phyloP scores from a whole-genome alignment of 2,113 vertebrate species.

The Grus americana region DNA sequence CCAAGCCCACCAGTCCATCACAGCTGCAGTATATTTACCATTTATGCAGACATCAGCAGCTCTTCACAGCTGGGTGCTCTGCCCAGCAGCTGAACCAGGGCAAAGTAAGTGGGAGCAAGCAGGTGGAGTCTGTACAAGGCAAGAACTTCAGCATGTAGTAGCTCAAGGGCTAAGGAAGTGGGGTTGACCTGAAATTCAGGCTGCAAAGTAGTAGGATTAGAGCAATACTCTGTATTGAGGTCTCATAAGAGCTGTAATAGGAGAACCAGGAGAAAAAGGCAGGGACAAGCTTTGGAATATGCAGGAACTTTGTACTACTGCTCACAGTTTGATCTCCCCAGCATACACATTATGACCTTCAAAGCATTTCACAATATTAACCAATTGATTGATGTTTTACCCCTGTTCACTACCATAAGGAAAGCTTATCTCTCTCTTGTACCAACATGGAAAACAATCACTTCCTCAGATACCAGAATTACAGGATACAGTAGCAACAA shows the following conservation, averaged over 20 bases:
- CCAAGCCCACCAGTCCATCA: not conserved
- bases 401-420: not conserved
- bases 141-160: not conserved
- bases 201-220: not conserved
- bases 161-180: not conserved
- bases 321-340: not conserved
- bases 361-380: not conserved
- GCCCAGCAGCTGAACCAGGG: not conserved
- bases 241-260: rapidly evolving
- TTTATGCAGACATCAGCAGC: not conserved
- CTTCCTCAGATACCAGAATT: not conserved
- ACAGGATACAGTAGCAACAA: not conserved
- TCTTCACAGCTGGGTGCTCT: not conserved
- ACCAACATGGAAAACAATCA: not conserved
- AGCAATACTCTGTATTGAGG: not conserved
- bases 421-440: not conserved
- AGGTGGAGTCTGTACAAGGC: rapidly evolving
- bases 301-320: not conserved
- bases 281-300: not conserved
- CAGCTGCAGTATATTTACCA: not conserved
- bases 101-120: rapidly evolving
- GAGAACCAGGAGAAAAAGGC: not conserved
- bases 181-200: not conserved
- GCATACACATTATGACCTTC: rapidly evolving
- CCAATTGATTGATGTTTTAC: rapidly evolving